phyloP scores from a whole-genome alignment of 2,797 vertebrate species.

The Numenius phaeopus region DNA sequence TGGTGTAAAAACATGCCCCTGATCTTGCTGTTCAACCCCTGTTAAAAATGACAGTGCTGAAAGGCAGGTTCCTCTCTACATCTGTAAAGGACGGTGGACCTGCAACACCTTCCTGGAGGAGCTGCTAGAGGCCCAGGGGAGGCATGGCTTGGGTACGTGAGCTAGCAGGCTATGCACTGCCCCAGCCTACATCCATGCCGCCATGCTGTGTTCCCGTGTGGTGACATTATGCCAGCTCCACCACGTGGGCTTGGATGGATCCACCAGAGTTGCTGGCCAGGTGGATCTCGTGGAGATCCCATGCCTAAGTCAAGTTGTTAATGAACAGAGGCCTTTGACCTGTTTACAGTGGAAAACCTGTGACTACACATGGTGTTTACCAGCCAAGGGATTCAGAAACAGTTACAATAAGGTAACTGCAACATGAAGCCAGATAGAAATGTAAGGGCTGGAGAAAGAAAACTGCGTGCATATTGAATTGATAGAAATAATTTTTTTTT shows the following conservation, averaged over 20 bases:
- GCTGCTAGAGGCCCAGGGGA: neutral
- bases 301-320: neutral
- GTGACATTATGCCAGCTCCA: neutral
- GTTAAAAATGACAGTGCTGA: neutral
- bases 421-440: neutral
- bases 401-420: neutral
- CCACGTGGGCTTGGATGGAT: neutral
- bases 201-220: rapidly evolving
- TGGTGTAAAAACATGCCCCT: neutral
- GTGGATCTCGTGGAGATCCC: neutral
- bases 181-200: rapidly evolving
- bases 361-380: neutral
- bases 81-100: neutral
- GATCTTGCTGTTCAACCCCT: neutral
- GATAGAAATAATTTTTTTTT: neutral
- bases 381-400: neutral
- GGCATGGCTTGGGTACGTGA: rapidly evolving
- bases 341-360: neutral
- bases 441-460: neutral
- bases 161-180: no score
- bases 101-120: rapidly evolving
- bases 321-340: neutral
- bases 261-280: neutral
- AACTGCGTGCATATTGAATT: neutral
- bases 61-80: neutral